A percentile compares a stretch with the other conserved stretches of the same genome.
phyloP scores from a whole-genome alignment of 1,140 invertebrate genomes.

The Magallana angulata region DNA sequence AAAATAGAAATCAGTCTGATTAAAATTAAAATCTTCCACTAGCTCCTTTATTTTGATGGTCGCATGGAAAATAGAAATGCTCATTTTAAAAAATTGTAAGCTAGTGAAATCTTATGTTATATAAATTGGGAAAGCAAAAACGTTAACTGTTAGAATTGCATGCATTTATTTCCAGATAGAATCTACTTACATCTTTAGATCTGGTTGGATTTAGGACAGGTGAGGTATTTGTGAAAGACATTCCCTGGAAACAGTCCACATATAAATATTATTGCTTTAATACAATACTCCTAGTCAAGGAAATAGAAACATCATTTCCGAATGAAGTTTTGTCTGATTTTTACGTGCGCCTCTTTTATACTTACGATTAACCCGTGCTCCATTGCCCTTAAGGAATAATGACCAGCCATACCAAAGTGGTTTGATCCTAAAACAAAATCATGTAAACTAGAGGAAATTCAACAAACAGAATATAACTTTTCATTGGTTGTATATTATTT shows the following conservation, averaged over 20 bases:
- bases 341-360: not conserved
- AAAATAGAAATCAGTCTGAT: too few species aligned
- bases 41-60: too few species aligned
- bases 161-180: too few species aligned
- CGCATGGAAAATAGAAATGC: too few species aligned
- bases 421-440: constrained; percentile 83
- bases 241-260: constrained; percentile 82
- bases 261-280: not conserved
- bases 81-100: too few species aligned
- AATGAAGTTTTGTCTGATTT: too few species aligned
- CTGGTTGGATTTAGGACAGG: constrained; percentile 92
- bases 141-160: too few species aligned
- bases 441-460: not conserved
- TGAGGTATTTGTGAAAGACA: constrained; percentile 95
- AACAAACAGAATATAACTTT: not conserved
- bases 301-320: too few species aligned
- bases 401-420: constrained; percentile 95
- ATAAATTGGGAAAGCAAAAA: too few species aligned
- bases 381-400: constrained; percentile 89
- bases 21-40: too few species aligned
- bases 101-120: too few species aligned
- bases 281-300: too few species aligned
- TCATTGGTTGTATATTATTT: not conserved
- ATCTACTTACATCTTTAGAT: constrained; percentile 83
- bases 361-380: constrained; percentile 86